Evolutionary conservation across 1,140 invertebrate genomes (phyloP).

Genomic region (Drosophila navojoa): DNA sequence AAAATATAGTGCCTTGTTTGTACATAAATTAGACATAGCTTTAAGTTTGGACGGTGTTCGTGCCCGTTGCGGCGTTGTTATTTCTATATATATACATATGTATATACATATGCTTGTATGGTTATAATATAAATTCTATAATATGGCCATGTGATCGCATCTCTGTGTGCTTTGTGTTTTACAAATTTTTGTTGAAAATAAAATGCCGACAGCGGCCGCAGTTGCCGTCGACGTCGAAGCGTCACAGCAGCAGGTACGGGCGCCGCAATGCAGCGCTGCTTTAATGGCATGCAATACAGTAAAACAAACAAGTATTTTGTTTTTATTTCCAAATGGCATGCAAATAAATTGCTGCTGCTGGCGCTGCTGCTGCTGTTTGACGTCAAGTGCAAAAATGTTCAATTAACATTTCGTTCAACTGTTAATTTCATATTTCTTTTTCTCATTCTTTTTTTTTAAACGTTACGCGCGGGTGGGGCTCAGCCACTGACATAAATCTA

Average conservation of each 20-base stretch:
- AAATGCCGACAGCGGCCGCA: constrained; percentile 29
- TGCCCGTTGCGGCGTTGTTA: constrained; percentile 39
- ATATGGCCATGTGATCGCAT: constrained; percentile 48
- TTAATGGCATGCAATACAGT: constrained; percentile 18
- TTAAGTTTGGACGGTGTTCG: constrained; percentile 49
- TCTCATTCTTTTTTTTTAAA: constrained; percentile 19
- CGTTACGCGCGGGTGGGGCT: constrained; percentile 30
- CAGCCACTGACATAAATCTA: constrained; percentile 20
- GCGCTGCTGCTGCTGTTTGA: constrained; percentile 31
- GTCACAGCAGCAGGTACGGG: constrained; percentile 4
- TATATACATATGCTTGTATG: constrained; percentile 9
- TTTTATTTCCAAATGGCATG: constrained; percentile 23
- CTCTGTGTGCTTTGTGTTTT: constrained; percentile 29
- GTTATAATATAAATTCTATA: constrained; percentile 41
- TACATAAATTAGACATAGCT: constrained; percentile 73
- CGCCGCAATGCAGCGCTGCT: constrained; percentile 37
- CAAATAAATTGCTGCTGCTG: constrained; percentile 35
- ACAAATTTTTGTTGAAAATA: constrained; percentile 26
- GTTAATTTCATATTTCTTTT: constrained; percentile 31
- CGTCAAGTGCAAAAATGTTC: constrained; percentile 53
- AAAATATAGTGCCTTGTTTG: constrained; percentile 78
- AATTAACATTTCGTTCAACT: constrained; percentile 48
- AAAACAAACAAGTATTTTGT: constrained; percentile 20
- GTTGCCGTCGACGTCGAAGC: not conserved
- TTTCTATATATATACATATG: constrained; percentile 32